Evolutionary conservation across 2,888 invertebrate genomes (phyloP).

Genomic region (Atrina japonica): DNA sequence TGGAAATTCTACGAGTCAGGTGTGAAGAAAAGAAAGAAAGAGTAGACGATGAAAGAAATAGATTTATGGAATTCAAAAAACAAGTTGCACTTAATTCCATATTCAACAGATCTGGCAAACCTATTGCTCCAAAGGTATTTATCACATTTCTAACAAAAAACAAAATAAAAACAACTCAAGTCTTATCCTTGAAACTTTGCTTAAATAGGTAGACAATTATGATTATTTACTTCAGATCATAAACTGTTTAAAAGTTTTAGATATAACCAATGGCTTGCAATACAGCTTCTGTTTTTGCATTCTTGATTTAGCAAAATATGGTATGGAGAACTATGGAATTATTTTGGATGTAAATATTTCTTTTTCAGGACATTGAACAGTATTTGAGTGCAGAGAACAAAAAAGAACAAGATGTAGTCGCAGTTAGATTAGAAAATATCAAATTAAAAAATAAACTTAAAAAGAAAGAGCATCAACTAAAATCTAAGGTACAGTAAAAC

Average conservation of each 20-base stretch:
- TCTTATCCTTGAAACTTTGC: too few relatives aligned
- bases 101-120: slow-evolving; percentile 78
- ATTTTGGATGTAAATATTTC: too few relatives aligned
- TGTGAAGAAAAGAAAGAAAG: slow-evolving; percentile 75
- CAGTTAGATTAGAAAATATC: slow-evolving; percentile 79
- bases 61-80: slow-evolving; percentile 78
- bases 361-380: slow-evolving; percentile 76
- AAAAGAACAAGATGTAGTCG: slow-evolving; percentile 78
- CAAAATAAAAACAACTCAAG: too few relatives aligned
- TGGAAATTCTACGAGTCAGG: slow-evolving; percentile 73
- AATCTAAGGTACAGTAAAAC: slow-evolving; percentile 75
- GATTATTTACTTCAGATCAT: too few relatives aligned
- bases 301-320: too few relatives aligned
- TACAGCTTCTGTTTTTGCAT: too few relatives aligned
- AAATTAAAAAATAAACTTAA: slow-evolving; percentile 80
- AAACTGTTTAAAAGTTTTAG: too few relatives aligned
- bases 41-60: slow-evolving; percentile 76
- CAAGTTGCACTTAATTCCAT: slow-evolving; percentile 77
- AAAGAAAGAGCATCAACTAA: slow-evolving; percentile 79
- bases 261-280: too few relatives aligned
- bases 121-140: slow-evolving; percentile 74
- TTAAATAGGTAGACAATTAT: too few relatives aligned
- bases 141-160: too few relatives aligned
- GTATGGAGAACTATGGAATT: too few relatives aligned
- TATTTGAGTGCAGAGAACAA: slow-evolving; percentile 71